Evolutionary conservation across 2,797 vertebrate genomes (phyloP), one percentile per base, ranked within the genome.

Genomic region (Arctocebus calabarensis): DNA sequence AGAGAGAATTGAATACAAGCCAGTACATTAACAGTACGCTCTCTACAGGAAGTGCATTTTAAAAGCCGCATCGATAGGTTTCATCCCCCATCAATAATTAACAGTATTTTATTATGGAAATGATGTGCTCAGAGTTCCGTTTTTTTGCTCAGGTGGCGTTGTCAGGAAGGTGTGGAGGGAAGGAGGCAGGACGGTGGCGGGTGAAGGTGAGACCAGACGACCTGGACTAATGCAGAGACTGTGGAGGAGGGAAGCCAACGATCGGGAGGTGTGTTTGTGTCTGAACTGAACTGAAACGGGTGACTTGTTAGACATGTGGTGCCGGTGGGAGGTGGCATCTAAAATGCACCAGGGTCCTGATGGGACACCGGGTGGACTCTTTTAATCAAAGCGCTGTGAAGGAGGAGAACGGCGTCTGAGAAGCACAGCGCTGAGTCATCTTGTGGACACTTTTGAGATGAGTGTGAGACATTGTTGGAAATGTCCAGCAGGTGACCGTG

Each of bases 11-110:
- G 40, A 88, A 82, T 70, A 77, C 13, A n/a, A 88, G 45, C 23
- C 40, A 48, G 40, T 75, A 55, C 61, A 52, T 37, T 52, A 84
- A 55, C 40, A 88, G 2, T 45, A 77, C 22, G 0, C 2, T n/a
- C 16, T 59, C 45, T 55, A 55, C 1, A 79, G 40, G 45, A 88
- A 79, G 32, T 52, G 3, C 22, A 43, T 78, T 88, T 78, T 90
- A 93, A 95, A n/a, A 45, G 14, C 13, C 85, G 40, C 2, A 17
- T 62, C 29, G 14, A 74, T 74, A 66, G 14, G 0, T 48, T 81
- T 68, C 25, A 90, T 74, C 25, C 13, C 37, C 43, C 19, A 13
- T 70, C 86, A 86, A 64, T 90, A 83, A 77, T 79, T 78, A 77
- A n/a, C 48, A 70, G 64, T 57, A 59, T 37, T 79, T 87, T 48